Evolutionary conservation across 2,888 invertebrate species (phyloP).

Genomic region (Rhagonycha lutea): DNA sequence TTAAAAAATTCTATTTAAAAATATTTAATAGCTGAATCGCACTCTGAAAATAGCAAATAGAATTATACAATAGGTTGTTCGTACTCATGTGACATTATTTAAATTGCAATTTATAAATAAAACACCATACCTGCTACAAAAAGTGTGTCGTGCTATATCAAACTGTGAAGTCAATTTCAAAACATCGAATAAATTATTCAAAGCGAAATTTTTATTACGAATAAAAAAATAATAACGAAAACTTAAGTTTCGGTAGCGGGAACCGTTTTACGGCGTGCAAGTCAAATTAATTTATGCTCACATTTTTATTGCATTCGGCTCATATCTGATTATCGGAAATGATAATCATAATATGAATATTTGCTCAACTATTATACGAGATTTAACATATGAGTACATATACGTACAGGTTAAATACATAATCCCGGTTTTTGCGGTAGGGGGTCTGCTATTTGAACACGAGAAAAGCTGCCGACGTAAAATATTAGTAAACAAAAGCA

Average conservation of each 20-base stretch:
- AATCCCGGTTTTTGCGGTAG: not conserved
- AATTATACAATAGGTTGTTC: not conserved
- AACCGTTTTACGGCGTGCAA: not conserved
- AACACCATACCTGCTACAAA: not conserved
- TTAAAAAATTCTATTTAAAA: not conserved
- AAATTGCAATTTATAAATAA: not conserved
- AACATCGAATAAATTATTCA: not conserved
- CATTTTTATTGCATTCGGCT: not conserved
- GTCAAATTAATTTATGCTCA: not conserved
- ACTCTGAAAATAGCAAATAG: not conserved
- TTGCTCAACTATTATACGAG: not conserved
- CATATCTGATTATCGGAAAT: not conserved
- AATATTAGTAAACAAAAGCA: too few relatives aligned
- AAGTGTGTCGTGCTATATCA: not conserved
- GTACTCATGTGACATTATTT: not conserved
- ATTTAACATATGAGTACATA: too few relatives aligned
- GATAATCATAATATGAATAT: not conserved
- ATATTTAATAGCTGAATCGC: not conserved
- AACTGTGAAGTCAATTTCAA: not conserved
- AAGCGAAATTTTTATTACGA: not conserved
- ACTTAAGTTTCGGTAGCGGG: not conserved
- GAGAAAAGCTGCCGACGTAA: too few relatives aligned
- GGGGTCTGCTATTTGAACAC: too few relatives aligned
- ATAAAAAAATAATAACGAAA: not conserved
- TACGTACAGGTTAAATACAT: not conserved